Evolutionary conservation across 2,888 invertebrate species (phyloP), one percentile per base, ranked within the genome.

Genomic region (Thymelicus acteon): DNA sequence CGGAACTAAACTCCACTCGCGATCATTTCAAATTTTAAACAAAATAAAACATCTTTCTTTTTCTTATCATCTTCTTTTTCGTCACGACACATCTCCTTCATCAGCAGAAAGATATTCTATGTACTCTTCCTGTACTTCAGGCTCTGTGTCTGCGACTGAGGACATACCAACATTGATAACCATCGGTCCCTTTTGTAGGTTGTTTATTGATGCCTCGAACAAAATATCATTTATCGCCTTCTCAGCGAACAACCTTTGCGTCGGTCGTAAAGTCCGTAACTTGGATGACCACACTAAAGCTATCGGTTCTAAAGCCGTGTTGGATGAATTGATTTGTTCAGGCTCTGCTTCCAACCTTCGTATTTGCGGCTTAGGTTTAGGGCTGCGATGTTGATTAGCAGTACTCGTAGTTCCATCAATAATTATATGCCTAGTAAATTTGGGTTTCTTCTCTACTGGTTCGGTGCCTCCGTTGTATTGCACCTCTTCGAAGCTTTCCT

Each of bases 151-250:
- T 0, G 67, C 6, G 0, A 67, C 49, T 0, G 67, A 67, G 6
- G 60, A 60, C 19, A 37, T 19, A 0, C 40, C 44, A 61, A 52
- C 10, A 10, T 67, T 67, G n/a, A 67, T 54, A 0, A 61, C 37
- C 7, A 67, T 13, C 0, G 67, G 52, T 10, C 67, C 67, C 6
- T 67, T 67, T 7, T 52, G 49, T 31, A 67, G 10, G 15, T 67
- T 69, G 24, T 69, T 69, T 24, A 69, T n/a, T 2, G 15, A 63
- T 5, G 79, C 80, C 72, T 80, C 79, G 60, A 77, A 76, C 12
- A 80, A 60, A 7, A 80, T 67, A 65, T 80, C 80, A 52, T 80
- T 78, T 8, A 79, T 80, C 2, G 80, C 79, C 63, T 78, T 80
- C 63, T 80, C 75, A 7, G 79, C 79, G 24, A 72, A 75, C 31